These are phyloP conservation scores for Engystomops pustulosus DNA, from an alignment of 2,113 vertebrate genomes.

Conservation along the genomic window DNA sequence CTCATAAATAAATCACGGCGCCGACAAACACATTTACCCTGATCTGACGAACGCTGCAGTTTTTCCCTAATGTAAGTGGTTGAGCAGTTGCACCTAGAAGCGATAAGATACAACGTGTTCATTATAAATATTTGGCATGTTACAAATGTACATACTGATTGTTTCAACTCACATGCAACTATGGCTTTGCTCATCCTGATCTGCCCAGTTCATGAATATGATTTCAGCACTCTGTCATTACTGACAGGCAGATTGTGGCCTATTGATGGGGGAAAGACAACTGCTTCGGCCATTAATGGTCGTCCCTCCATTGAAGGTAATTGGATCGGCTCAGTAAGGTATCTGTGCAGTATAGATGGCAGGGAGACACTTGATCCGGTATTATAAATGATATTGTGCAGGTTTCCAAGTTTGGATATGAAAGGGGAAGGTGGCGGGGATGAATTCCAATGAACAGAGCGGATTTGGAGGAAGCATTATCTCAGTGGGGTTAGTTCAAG, in stretches of 20 bases:
- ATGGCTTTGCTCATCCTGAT: background rate
- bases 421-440: background rate
- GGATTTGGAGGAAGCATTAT: background rate
- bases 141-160: background rate
- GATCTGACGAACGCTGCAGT: background rate
- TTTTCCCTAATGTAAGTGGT: background rate
- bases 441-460: background rate
- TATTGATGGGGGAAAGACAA: background rate
- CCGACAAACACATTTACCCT: background rate
- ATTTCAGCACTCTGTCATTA: background rate
- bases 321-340: background rate
- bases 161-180: background rate
- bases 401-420: background rate
- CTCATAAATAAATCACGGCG: background rate
- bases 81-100: background rate
- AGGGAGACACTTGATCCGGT: background rate
- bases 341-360: background rate
- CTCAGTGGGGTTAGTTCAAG: slow-evolving; percentile 20
- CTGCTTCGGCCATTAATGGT: background rate
- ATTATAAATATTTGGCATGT: background rate
- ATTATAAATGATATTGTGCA: background rate
- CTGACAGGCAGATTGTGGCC: background rate
- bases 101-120: background rate
- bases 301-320: background rate
- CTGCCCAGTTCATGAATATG: background rate